Base-by-base conservation (phyloP, 2,797 vertebrate genomes). In the Coregonus sp. region DNA sequence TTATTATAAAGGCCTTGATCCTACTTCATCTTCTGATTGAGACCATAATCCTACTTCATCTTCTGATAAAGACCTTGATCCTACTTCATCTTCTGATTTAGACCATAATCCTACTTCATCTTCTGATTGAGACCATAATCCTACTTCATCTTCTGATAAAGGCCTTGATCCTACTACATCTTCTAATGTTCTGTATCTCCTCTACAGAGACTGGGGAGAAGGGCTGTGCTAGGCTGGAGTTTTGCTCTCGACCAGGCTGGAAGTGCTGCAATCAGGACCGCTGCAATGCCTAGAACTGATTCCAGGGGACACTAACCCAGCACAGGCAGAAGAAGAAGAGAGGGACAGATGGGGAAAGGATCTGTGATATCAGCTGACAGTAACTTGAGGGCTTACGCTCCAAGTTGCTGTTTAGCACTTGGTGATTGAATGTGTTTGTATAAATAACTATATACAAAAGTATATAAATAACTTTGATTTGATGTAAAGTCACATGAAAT, bases 201-300 rank as follows among this genome's bases (percentile, higher is more conserved):
- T 16, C 25, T 47, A 7, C 83, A 94, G 93, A 0, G 3, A 79
- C 68, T 0, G 90, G 91, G 33, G 92, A 94, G 12, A 94, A 92
- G 80, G 93, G 93, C 20, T 94, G 93, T 61, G 75, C 80, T 0
- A 68, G 1, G 0, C 25, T 84, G 65, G 47, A 84, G 0, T 47
- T 73, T n/a, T 94, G 93, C 74, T 15, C 79, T 0, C 70, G 6
- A 12, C 0, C 50, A 0, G 86, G 74, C 11, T 94, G 92, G 93
- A 87, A 1, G 25, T 94, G 93, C 73, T 94, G 93, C 76, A 0
- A 82, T 16, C 79, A 74, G 0, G 1, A 87, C 78, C 37, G 0
- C 35, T 94, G 93, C 80, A 94, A 94, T 16, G 80, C 29, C 14
- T 89, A 75, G 83, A 20, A n/a, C 54, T 25, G 73, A 74, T 74